Percentiles rank a stretch among this genome's conserved stretches.
These are phyloP conservation scores for Podarcis lilfordi DNA, from an alignment of 2,797 vertebrate species.

Conservation along the genomic window DNA sequence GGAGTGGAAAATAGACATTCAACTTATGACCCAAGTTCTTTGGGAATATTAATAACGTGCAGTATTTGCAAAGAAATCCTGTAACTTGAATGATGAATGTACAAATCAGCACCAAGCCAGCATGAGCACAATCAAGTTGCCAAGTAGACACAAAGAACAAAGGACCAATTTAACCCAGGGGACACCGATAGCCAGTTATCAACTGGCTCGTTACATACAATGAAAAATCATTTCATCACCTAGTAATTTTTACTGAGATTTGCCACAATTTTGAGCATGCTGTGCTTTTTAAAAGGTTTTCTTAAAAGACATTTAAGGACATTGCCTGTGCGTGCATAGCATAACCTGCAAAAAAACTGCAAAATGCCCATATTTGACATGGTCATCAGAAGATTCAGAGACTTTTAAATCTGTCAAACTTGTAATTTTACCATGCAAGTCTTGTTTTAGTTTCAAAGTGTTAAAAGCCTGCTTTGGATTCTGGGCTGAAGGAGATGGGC, in stretches of 20 bases:
- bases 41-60: conserved; percentile 22
- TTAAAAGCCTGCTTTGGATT: not conserved
- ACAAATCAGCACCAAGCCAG: not conserved
- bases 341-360: not conserved
- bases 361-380: not conserved
- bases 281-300: not conserved
- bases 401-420: conserved; percentile 16
- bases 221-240: conserved; percentile 32
- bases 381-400: conserved; percentile 11
- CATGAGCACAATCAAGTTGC: not conserved
- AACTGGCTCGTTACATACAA: conserved; percentile 2
- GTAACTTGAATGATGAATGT: not conserved
- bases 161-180: not conserved
- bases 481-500: not conserved
- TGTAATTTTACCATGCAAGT: not conserved
- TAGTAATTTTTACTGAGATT: not conserved
- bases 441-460: conserved; percentile 9
- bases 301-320: not conserved
- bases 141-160: not conserved
- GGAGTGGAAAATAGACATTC: conserved; percentile 61
- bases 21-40: conserved; percentile 50
- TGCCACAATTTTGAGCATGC: not conserved
- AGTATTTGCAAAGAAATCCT: conserved; percentile 41
- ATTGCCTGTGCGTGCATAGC: not conserved
- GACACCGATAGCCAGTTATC: not conserved